Conservation (phyloP, 2,113 vertebrate genomes). For the Pan troglodytes region DNA sequence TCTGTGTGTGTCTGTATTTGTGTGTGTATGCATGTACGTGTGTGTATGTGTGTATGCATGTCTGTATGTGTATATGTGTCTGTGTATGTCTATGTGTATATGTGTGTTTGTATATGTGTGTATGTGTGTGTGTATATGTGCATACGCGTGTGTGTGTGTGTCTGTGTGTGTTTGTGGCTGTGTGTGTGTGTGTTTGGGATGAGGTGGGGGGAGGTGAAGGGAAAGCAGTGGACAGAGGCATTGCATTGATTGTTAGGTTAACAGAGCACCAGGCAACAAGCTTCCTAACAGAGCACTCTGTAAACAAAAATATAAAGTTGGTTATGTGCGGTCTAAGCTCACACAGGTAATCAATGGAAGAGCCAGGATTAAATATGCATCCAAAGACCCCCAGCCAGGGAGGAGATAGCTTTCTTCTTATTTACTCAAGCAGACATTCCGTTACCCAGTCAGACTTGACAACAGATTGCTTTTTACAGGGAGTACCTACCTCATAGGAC, state of each 20-base stretch:
- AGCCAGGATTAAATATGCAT: background rate
- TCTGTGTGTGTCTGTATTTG: too few relatives aligned
- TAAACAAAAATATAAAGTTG: background rate
- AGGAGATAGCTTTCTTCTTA: background rate
- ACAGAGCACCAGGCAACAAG: background rate
- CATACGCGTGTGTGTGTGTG: fast-evolving
- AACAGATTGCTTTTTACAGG: background rate
- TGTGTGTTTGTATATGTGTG: background rate
- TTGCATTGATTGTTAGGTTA: background rate
- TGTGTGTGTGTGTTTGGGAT: background rate
- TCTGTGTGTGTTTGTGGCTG: background rate
- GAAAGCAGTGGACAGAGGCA: background rate
- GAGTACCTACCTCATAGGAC: background rate
- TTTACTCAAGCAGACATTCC: background rate
- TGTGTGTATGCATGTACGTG: too few relatives aligned
- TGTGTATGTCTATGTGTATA: background rate
- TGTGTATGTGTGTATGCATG: too few relatives aligned
- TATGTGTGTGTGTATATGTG: background rate
- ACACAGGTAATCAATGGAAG: background rate
- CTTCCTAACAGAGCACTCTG: background rate
- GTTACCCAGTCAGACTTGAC: background rate
- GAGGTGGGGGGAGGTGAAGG: background rate
- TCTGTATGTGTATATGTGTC: too few relatives aligned
- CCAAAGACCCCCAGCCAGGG: background rate
- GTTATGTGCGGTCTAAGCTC: background rate